Evolutionary conservation across 2,113 vertebrate genomes (phyloP).

Genomic region (Brachyhypopomus gauderio): DNA sequence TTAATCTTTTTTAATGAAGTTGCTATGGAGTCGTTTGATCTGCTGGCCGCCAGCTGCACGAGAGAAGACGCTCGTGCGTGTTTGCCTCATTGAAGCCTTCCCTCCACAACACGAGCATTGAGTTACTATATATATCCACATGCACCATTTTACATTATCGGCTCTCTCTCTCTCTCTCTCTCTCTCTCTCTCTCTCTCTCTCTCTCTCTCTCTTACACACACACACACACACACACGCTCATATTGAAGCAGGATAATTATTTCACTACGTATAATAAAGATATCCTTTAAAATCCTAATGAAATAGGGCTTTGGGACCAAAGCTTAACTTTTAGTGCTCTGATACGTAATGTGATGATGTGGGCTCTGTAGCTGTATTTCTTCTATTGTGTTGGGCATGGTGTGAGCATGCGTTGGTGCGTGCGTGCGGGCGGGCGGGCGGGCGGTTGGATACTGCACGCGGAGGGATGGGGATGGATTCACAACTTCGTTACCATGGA

Average conservation of each 20-base stretch:
- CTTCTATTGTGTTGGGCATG: too few species aligned
- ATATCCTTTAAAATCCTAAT: neutral
- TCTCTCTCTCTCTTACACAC: too few species aligned
- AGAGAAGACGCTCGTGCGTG: neutral
- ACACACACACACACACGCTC: neutral
- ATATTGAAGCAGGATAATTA: neutral
- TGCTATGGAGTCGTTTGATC: constrained; percentile 56
- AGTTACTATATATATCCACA: neutral
- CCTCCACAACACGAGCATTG: neutral
- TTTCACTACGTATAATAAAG: neutral
- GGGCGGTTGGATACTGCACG: neutral
- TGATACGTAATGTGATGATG: neutral
- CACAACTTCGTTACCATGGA: too few species aligned
- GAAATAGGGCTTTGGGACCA: neutral
- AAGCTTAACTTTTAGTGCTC: neutral
- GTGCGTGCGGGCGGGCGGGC: too few species aligned
- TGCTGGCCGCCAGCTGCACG: constrained; percentile 20
- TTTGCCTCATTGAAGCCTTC: neutral
- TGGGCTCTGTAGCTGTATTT: neutral
- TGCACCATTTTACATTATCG: neutral
- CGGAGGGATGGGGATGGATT: too few species aligned
- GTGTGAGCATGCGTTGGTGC: too few species aligned
- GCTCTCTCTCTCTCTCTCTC: too few species aligned
- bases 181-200: too few species aligned
- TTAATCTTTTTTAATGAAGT: constrained; percentile 50